Conservation (phyloP, 2,888 invertebrate species). For the Dolomedes plantarius region DNA sequence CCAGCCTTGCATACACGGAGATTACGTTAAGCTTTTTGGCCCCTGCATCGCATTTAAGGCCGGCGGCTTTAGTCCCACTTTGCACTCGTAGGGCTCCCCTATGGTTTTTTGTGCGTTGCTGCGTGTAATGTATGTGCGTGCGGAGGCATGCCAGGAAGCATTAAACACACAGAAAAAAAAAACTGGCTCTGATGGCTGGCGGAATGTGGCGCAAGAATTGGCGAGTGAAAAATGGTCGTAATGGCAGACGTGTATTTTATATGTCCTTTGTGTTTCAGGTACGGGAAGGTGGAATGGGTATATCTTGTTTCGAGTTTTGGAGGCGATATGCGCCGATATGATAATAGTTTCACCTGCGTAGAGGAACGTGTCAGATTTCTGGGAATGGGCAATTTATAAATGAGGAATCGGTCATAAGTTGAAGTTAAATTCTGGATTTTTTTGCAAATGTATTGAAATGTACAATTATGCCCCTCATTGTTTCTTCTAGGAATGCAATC, state of each 20-base stretch:
- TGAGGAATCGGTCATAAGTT: too few relatives aligned
- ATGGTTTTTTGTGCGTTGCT: not conserved
- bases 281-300: not conserved
- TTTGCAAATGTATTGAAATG: too few relatives aligned
- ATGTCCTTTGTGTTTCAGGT: constrained; percentile 21
- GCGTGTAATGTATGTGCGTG: constrained; percentile 8
- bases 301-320: too few relatives aligned
- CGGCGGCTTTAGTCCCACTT: constrained; percentile 54
- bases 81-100: constrained; percentile 45
- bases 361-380: too few relatives aligned
- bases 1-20: constrained; percentile 60
- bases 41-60: constrained; percentile 55
- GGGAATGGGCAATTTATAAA: too few relatives aligned
- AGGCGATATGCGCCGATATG: too few relatives aligned
- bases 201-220: not conserved
- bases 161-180: constrained; percentile 68
- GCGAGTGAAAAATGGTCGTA: constrained; percentile 41
- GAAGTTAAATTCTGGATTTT: too few relatives aligned
- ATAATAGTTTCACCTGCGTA: too few relatives aligned
- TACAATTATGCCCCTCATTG: too few relatives aligned
- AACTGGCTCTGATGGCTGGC: constrained; percentile 19
- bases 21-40: constrained; percentile 68
- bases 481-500: too few relatives aligned
- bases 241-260: constrained; percentile 32
- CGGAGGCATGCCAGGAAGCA: constrained; percentile 48